These are phyloP conservation scores for Drosophila malerkotliana DNA, from an alignment of 1,140 invertebrate genomes.

Conservation along the genomic window DNA sequence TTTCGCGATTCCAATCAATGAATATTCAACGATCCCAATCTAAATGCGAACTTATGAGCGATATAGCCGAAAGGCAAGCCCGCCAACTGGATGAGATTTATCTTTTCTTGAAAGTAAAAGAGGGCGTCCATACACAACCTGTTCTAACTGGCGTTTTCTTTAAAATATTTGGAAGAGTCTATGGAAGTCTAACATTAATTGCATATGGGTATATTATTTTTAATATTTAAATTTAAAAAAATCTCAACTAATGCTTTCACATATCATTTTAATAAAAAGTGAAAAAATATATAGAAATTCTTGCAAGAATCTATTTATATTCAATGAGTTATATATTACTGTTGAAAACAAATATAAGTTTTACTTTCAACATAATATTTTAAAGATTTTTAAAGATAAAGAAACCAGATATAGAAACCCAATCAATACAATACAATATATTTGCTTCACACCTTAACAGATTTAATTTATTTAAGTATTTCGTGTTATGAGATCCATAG, in stretches of 20 bases:
- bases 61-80: conserved; percentile 19
- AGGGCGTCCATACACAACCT: conserved; percentile 22
- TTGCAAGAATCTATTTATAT: conserved; percentile 28
- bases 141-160: conserved; percentile 20
- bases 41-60: conserved; percentile 31
- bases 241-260: too few species aligned
- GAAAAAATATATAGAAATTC: background rate
- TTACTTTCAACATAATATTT: background rate
- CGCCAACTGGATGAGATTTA: conserved; percentile 35
- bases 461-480: conserved; percentile 4
- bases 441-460: conserved; percentile 4
- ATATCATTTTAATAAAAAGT: too few species aligned
- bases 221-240: background rate
- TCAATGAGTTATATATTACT: background rate
- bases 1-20: conserved; percentile 45
- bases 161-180: background rate
- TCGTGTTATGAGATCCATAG: conserved; percentile 18
- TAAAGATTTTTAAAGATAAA: background rate
- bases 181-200: too few species aligned
- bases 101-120: conserved; percentile 44
- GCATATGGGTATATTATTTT: too few species aligned
- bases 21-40: conserved; percentile 57
- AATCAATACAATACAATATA: background rate
- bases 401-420: background rate
- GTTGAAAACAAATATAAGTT: background rate